Base-by-base conservation (phyloP, 1,140 invertebrate species). In the Lutraria rhynchaena region DNA sequence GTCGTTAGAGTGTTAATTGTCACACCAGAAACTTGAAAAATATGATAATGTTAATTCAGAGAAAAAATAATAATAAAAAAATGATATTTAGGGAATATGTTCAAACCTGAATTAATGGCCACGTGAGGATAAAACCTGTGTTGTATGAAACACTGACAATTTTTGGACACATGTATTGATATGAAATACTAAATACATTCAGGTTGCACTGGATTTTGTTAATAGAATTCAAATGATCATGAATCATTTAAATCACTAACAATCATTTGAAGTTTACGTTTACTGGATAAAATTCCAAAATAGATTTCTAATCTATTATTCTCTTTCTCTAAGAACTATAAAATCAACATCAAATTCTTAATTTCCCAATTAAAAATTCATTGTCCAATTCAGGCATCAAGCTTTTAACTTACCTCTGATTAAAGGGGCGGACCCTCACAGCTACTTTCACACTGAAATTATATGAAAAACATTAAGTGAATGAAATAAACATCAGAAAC, bases 401-500 rank as follows among this genome's bases (percentile, higher is more conserved):
- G n/a, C n/a, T n/a, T n/a, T n/a, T 0, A 15, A 75, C 87, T 86
- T 80, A 91, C 89, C 91, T 91, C 86, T 91, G 89, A 69, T 92
- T 94, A 91, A 95, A 95, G 78, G 94, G 94, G 27, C 94, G 91
- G 37, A 95, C 94, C 83, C 94, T 86, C 3, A 95, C 94, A 4
- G 94, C 94, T 19, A 95, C 94, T 83, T 93, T 93, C 0, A 95
- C 92, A 84, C 91, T 92, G 86, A 73, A 86, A 87, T 73, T 49
- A 83, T 74, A 73, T 27, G 78, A 69, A 57, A 7, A 46, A 65
- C 65, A 37, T 27, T 19, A 11, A 69, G 37, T 5, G 46, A 29
- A 46, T 27, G 4, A 27, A 7, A 9, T 13, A 29, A 33, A 33
- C 17, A 17, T 49, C 17, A 65, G 22, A 51, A 27, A 15, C 44